These are phyloP conservation scores for Caenorhabditis tropicalis DNA, from an alignment of 1,140 invertebrate genomes.

Conservation along the genomic window DNA sequence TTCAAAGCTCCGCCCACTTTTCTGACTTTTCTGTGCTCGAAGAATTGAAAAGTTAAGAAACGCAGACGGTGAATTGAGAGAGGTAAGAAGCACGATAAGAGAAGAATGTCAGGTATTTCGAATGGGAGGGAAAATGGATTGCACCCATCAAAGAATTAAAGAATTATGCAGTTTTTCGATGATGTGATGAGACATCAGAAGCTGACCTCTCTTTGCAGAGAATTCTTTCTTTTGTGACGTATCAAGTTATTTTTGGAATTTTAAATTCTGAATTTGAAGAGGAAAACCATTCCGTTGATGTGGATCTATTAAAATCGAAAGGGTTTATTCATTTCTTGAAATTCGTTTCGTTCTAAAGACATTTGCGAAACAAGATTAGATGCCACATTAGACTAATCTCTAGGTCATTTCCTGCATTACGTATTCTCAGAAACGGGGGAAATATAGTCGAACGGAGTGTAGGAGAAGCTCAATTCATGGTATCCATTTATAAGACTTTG, in stretches of 20 bases:
- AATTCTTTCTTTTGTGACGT: not conserved
- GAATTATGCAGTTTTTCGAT: not conserved
- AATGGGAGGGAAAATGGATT: not conserved
- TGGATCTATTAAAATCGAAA: not conserved
- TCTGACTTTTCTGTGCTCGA: not conserved
- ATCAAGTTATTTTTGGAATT: not conserved
- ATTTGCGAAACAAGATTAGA: not conserved
- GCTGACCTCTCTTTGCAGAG: not conserved
- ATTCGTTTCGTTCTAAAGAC: not conserved
- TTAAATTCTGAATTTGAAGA: not conserved
- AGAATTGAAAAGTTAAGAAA: not conserved
- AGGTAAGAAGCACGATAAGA: not conserved
- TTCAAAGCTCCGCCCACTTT: not conserved
- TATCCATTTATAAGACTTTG: too few species aligned
- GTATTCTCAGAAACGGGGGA: not conserved
- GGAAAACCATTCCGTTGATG: not conserved
- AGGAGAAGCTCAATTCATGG: too few species aligned
- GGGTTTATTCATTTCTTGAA: not conserved
- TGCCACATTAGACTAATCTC: not conserved
- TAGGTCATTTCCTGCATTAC: not conserved
- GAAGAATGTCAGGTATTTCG: conserved; percentile 18
- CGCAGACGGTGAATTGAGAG: not conserved
- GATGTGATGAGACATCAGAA: conserved; percentile 11
- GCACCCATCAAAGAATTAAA: not conserved
- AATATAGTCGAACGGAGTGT: too few species aligned